Evolutionary conservation across 1,140 invertebrate genomes (phyloP), one percentile per base, ranked within the genome.

Genomic region (Drosophila biarmipes): DNA sequence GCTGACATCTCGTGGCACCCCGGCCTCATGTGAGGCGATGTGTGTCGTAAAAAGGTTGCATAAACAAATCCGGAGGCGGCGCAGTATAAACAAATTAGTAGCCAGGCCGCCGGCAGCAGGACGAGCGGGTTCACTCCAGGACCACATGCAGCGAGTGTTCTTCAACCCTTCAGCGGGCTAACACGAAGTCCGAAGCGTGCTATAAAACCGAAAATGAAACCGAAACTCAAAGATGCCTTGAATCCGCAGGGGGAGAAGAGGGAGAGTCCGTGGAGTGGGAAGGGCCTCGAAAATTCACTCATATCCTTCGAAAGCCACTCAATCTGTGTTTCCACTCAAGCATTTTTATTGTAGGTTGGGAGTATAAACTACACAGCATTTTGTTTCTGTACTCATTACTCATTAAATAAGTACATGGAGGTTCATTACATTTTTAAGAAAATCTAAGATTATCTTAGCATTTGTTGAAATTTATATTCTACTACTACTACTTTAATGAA

Each of bases 41-140:
- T 78, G 68, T 63, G 56, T 68, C 68, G 64, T 81, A 87, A 72
- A 86, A 84, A 77, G 76, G 74, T 78, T 78, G 61, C 82, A 67
- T 87, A 86, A 86, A 86, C 82, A 86, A 81, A 78, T 72, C 63
- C 53, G 21, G 21, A 61, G 49, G 68, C 82, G 67, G 54, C 49
- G 54, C 48, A 68, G 34, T 67, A 68, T 87, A 87, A 82, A 86
- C 82, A 86, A 85, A 73, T 76, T 63, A 72, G 71, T 82, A 54
- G 56, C 38, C 53, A 46, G 35, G 75, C 62, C 46, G 46, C 46
- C 45, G 24, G 45, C 24, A 29, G 42, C 77, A 78, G 74, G 53
- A 78, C 71, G 51, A 67, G 56, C 10, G 10, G 46, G 48, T n/a
- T 46, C 19, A 34, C 49, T 55, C 71, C 37, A 38, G 38, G 54